These are phyloP conservation scores for Nannoperca obscura DNA, from an alignment of 2,797 vertebrate genomes.

Conservation along the genomic window DNA sequence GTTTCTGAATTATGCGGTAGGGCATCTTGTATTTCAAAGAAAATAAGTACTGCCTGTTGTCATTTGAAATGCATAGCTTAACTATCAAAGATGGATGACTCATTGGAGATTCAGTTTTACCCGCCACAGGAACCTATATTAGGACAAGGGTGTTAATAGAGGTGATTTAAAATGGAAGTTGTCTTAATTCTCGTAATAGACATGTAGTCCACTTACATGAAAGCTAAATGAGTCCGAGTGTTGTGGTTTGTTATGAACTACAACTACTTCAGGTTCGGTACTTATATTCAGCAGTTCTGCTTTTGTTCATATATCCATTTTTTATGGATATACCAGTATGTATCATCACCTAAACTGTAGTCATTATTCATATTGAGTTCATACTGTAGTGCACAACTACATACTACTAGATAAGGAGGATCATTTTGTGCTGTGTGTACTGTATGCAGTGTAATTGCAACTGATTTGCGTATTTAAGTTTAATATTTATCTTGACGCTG, in stretches of 20 bases:
- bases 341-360: conserved; percentile 1
- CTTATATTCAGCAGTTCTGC: conserved; percentile 27
- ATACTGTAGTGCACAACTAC: conserved; percentile 5
- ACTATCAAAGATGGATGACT: conserved; percentile 14
- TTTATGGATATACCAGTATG: conserved; percentile 11
- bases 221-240: background rate
- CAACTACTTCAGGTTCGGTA: conserved; percentile 13
- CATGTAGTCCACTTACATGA: background rate
- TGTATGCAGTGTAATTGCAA: conserved; percentile 37
- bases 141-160: conserved; percentile 22
- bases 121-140: conserved; percentile 42
- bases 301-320: conserved; percentile 26
- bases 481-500: conserved; percentile 30
- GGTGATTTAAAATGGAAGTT: conserved; percentile 3
- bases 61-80: conserved; percentile 36
- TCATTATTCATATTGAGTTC: conserved; percentile 12
- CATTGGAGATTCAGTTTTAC: conserved; percentile 20
- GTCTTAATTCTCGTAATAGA: background rate
- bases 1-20: conserved; percentile 12
- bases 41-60: conserved; percentile 12
- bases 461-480: conserved; percentile 18
- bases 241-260: conserved; percentile 12
- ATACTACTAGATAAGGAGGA: background rate
- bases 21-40: conserved; percentile 16
- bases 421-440: conserved; percentile 16